phyloP scores from a whole-genome alignment of 2,888 invertebrate species.

The Crocallis elinguaria region DNA sequence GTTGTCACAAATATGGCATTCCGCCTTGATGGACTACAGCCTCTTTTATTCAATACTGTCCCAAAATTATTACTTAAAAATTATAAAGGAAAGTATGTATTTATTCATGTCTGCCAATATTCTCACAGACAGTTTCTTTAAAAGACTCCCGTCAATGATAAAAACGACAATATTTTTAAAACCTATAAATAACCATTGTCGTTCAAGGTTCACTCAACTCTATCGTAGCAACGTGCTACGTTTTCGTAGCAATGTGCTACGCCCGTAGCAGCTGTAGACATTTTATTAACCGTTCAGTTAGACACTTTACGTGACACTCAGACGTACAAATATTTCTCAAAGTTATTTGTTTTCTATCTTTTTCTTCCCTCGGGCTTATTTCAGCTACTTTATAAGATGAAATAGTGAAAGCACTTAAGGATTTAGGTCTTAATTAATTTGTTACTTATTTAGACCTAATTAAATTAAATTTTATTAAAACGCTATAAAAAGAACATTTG shows the following conservation, averaged over 20 bases:
- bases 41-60: no score
- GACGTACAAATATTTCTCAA: conserved; percentile 43
- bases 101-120: no score
- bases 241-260: conserved; percentile 39
- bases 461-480: neutral
- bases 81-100: no score
- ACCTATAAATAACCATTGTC: conserved; percentile 23
- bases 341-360: conserved; percentile 31
- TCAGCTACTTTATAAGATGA: neutral
- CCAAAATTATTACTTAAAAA: no score
- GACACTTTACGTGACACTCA: conserved; percentile 48
- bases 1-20: no score
- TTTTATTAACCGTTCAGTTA: conserved; percentile 55
- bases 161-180: conserved; percentile 2
- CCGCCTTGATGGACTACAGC: no score
- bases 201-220: conserved; percentile 49
- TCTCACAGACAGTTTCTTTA: neutral
- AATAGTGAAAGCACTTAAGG: neutral
- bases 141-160: neutral
- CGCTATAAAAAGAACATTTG: neutral
- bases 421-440: no score
- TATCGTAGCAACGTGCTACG: conserved; percentile 55
- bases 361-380: neutral
- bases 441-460: no score
- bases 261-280: conserved; percentile 56